Percentiles rank a stretch among this genome's conserved stretches.
Evolutionary conservation across 2,113 vertebrate species (phyloP).

Genomic region (Panthera uncia): DNA sequence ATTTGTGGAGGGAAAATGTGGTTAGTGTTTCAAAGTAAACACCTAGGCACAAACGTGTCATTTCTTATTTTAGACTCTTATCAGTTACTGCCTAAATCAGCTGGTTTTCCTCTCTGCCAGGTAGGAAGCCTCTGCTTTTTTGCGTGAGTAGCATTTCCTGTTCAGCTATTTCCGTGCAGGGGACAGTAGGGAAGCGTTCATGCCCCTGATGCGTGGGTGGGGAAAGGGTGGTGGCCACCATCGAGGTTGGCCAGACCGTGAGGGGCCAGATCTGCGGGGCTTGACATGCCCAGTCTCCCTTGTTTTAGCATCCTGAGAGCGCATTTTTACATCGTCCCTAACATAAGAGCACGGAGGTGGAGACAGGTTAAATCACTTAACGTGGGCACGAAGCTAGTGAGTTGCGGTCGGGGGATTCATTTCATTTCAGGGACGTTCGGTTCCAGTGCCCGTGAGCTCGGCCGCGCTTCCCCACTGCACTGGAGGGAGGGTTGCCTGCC

Average conservation of each 20-base stretch:
- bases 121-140: not conserved
- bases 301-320: not conserved
- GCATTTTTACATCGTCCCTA: not conserved
- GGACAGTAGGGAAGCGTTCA: not conserved
- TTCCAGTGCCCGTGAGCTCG: not conserved
- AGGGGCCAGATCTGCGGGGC: not conserved
- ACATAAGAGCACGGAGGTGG: not conserved
- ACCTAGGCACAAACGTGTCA: not conserved
- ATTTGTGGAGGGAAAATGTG: conserved; percentile 26
- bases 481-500: not conserved
- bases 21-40: not conserved
- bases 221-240: not conserved
- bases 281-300: not conserved
- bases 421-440: not conserved
- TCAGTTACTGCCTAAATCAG: not conserved
- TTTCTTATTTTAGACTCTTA: not conserved
- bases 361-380: not conserved
- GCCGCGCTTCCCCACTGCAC: rapidly evolving
- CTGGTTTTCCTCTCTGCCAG: not conserved
- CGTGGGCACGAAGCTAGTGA: not conserved
- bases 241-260: not conserved
- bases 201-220: rapidly evolving
- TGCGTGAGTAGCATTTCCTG: not conserved
- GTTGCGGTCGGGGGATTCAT: not conserved
- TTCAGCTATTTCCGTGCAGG: not conserved